phyloP scores from a whole-genome alignment of 2,113 vertebrate species.

The Seriola quinqueradiata region DNA sequence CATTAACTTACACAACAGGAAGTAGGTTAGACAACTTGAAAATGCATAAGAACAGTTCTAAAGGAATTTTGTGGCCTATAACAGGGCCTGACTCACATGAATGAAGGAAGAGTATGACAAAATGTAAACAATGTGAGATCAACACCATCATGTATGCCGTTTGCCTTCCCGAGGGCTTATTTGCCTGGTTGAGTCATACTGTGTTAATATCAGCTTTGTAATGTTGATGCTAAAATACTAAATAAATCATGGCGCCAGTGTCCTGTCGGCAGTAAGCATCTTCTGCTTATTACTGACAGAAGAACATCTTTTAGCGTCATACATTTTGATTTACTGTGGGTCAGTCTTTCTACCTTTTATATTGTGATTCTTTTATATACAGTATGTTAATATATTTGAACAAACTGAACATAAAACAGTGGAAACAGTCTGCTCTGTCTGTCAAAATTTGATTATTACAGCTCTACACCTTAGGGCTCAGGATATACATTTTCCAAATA shows the following conservation, averaged over 20 bases:
- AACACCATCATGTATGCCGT: conserved; percentile 22
- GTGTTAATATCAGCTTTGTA: conserved; percentile 46
- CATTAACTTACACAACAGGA: conserved; percentile 46
- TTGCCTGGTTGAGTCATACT: conserved; percentile 34
- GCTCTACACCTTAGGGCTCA: neutral
- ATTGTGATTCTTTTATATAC: neutral
- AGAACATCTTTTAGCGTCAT: conserved; percentile 5
- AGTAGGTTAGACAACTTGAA: conserved; percentile 20
- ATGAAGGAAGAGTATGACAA: conserved; percentile 32
- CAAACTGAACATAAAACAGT: neutral
- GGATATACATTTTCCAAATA: conserved; percentile 11
- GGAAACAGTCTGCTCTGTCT: neutral
- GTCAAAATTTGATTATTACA: neutral
- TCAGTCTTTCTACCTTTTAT: neutral
- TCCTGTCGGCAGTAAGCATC: conserved; percentile 22
- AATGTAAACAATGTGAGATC: conserved; percentile 54
- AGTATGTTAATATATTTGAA: neutral
- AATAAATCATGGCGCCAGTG: conserved; percentile 50
- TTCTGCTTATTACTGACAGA: conserved; percentile 25
- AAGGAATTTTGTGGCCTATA: conserved; percentile 21
- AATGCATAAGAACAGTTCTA: neutral
- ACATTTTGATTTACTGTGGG: neutral
- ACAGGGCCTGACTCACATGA: conserved; percentile 9
- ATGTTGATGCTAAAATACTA: conserved; percentile 34
- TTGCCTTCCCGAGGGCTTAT: conserved; percentile 7